Evolutionary conservation across 2,888 invertebrate genomes (phyloP), one percentile per base, ranked within the genome.

Genomic region (Pollenia griseotomentosa): DNA sequence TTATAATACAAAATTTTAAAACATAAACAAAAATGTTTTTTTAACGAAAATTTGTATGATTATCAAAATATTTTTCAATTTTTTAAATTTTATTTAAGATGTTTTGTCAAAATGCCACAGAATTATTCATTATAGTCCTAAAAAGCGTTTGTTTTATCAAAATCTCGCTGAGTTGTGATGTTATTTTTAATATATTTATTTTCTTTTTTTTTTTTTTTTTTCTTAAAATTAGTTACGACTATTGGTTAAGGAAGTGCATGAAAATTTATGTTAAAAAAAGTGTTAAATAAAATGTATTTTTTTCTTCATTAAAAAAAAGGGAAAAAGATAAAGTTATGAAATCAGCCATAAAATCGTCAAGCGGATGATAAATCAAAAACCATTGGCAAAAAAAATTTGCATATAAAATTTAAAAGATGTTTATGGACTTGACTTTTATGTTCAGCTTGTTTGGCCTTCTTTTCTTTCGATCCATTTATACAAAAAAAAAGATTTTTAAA

Each of bases 161-260:
- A 63, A 75, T 33, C n/a, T 63, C n/a, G 14, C n/a, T 80, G 53
- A 66, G 42, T 16, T 78, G 44, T 70, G 46, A 33, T 51, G 19
- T 75, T 71, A 19, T 42, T 42, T 71, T 63, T 16, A n/a, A 40
- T 44, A 55, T 55, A 14, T 55, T 44, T 42, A 14, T n/a, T n/a
- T n/a, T n/a, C n/a, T n/a, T n/a, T n/a, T 63, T 46, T 44, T n/a
- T 48, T 12, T 59, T 46, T 7, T 33, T 33, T 77, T 63, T 23
- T 70, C 33, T 51, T 66, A 55, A 61, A 48, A 53, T 78, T 59
- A 53, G 66, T 65, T 73, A 70, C 42, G 33, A 53, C 9, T 53
- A 16, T 82, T 75, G 46, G 63, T 77, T 48, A 65, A 63, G 75
- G 75, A 85, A 85, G 70, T 73, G 16, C 46, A 59, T 63, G n/a